phyloP scores from a whole-genome alignment of 2,113 vertebrate species.

The Mus musculus region DNA sequence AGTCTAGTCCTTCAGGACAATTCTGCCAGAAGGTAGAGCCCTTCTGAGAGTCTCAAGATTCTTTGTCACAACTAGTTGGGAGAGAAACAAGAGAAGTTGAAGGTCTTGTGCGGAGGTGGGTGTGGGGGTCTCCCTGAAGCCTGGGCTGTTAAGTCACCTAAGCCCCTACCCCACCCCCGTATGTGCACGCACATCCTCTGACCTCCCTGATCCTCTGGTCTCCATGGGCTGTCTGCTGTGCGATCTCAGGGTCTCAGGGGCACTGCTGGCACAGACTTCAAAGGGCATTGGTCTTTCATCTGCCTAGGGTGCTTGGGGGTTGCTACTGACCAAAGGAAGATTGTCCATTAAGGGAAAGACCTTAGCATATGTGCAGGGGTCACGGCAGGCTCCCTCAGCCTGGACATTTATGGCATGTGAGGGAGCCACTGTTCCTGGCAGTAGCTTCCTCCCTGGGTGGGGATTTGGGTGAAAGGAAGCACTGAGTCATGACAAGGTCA shows the following conservation, averaged over 20 bases:
- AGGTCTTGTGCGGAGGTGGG: neutral
- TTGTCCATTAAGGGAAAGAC: conserved; percentile 48
- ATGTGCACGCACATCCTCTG: neutral
- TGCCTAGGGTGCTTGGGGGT: neutral
- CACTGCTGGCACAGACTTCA: neutral
- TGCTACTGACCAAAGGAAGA: neutral
- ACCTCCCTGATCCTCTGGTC: neutral
- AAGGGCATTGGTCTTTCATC: neutral
- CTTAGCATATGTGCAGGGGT: neutral
- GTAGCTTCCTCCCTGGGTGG: neutral
- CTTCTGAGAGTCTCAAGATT: neutral
- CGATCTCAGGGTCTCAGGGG: neutral
- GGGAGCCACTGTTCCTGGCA: conserved; percentile 24
- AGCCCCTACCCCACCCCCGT: too few relatives aligned
- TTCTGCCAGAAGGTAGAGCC: neutral
- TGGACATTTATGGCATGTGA: neutral
- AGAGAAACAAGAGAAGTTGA: neutral
- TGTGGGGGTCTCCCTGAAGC: neutral
- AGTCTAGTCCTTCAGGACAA: neutral
- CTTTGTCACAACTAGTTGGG: neutral
- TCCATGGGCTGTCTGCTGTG: neutral
- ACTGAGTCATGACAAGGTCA: neutral
- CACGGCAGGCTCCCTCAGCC: neutral
- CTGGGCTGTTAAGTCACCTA: neutral
- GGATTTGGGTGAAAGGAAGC: neutral